Percentiles rank a stretch among this genome's conserved stretches.
Conservation (phyloP, 2,797 vertebrate species). For the Crypturellus tataupa region DNA sequence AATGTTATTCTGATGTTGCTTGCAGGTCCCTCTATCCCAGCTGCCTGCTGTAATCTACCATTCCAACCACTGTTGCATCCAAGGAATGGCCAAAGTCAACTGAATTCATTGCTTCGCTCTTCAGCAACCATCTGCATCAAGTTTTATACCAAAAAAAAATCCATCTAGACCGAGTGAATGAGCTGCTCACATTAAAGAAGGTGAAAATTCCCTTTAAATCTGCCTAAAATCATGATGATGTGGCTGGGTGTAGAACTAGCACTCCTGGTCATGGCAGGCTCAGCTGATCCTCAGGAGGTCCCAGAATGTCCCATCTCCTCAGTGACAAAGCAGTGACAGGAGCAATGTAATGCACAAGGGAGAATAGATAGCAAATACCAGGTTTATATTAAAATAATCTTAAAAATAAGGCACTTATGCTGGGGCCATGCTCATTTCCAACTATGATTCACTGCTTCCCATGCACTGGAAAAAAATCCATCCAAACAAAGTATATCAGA, state of each 20-base stretch:
- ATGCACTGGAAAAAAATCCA: not conserved
- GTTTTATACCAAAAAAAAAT: not conserved
- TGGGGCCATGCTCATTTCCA: not conserved
- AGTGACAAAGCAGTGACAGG: not conserved
- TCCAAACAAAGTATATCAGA: not conserved
- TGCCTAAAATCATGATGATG: accelerated
- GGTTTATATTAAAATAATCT: not conserved
- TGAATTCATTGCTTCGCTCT: not conserved
- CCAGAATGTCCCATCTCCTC: not conserved
- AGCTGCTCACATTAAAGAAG: not conserved
- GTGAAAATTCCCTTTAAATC: not conserved
- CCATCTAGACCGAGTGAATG: not conserved
- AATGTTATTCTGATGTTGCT: not conserved
- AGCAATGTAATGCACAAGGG: accelerated
- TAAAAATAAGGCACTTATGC: not conserved
- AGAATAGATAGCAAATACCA: not conserved
- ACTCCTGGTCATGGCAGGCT: not conserved
- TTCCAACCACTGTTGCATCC: not conserved
- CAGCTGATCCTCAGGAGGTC: not conserved
- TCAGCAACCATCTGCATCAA: not conserved
- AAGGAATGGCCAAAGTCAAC: not conserved
- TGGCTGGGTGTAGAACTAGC: not conserved
- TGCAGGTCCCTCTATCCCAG: not conserved
- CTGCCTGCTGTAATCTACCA: not conserved
- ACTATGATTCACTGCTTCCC: accelerated